Evolutionary conservation across 2,113 vertebrate genomes (phyloP), one percentile per base, ranked within the genome.

Genomic region (Cinclus cinclus): DNA sequence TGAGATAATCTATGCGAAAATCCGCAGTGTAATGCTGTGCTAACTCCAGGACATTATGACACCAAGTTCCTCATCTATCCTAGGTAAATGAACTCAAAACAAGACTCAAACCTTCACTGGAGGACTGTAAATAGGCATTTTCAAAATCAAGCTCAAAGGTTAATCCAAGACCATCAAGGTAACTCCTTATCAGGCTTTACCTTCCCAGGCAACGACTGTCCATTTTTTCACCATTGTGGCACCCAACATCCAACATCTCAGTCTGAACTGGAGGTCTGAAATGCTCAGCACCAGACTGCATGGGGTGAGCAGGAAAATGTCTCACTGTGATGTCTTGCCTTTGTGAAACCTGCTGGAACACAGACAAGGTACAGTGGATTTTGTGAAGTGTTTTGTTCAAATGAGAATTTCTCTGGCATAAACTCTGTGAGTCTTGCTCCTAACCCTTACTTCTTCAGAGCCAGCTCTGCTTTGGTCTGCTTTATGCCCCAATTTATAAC

Each of bases 281-380:
- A 37, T 1, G 0, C n/a, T 76, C n/a, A 64, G 41, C 85, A 42
- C 27, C 23, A 69, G 28, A 11, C 64, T 44, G 44, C 68, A n/a
- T 1, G 7, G 44, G 27, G 50, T 1, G 31, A 90, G 80, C 47
- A 87, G 35, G 49, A 89, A 87, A 85, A 75, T 10, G 31, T 84
- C 86, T 80, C 56, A 39, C 76, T 67, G 75, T 1, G 53, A 41
- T 53, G 65, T 37, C 37, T 86, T 55, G 59, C 56, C 71, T 83
- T 74, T 86, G 46, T 85, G 50, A 83, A 92, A 90, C 64, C 86
- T 71, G 23, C 47, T 92, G 80, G 80, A 88, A 60, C 37, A 18
- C n/a, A 60, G 69, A 76, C 76, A 90, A 85, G 30, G 20, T 64
- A 47, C 77, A 56, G 74, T 79, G 63, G 78, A 85, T 85, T 95